Conservation (phyloP, 2,113 vertebrate species). For the Zosterops pallidus region DNA sequence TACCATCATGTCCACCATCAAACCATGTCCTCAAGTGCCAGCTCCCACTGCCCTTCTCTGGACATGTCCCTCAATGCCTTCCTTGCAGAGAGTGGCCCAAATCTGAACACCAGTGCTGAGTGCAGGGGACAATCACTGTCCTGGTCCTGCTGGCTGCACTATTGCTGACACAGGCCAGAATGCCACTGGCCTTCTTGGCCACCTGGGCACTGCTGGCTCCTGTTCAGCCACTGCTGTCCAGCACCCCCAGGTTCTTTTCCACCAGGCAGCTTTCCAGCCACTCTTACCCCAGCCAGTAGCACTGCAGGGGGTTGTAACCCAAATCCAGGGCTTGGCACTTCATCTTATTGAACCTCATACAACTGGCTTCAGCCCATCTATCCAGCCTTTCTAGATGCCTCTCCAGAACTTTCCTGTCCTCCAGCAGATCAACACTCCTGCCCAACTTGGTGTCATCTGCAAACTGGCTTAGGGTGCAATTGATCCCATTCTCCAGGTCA, state of each 20-base stretch:
- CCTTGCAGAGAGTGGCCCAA: neutral
- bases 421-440: neutral
- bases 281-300: neutral
- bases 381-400: neutral
- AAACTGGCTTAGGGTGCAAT: neutral
- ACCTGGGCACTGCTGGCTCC: neutral
- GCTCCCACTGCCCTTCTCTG: neutral
- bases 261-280: neutral
- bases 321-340: neutral
- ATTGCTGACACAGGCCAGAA: neutral
- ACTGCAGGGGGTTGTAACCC: neutral
- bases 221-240: neutral
- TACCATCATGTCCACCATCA: neutral
- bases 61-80: neutral
- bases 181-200: neutral
- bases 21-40: neutral
- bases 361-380: neutral
- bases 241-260: neutral
- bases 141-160: neutral
- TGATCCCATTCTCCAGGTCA: fast-evolving
- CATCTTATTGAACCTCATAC: neutral
- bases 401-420: neutral
- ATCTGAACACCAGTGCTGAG: neutral
- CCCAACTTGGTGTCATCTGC: neutral
- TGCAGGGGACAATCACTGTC: no score